phyloP scores from a whole-genome alignment of 2,797 vertebrate species.

The Rhadinocentrus ornatus region DNA sequence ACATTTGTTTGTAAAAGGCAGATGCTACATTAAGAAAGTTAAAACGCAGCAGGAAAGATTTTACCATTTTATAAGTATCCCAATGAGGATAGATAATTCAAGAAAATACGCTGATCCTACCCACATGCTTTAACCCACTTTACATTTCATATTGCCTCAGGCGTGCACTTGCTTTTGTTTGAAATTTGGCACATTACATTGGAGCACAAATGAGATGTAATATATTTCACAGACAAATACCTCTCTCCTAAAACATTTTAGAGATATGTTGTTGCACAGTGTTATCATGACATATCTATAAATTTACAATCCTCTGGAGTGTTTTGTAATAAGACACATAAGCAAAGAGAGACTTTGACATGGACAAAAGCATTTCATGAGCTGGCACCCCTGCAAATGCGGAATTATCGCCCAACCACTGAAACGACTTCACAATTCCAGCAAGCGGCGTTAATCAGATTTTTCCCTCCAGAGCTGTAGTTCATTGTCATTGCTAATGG shows the following conservation, averaged over 20 bases:
- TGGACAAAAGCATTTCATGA: conserved; percentile 69
- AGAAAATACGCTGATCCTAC: conserved; percentile 46
- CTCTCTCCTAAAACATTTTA: conserved; percentile 50
- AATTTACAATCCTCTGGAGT: conserved; percentile 57
- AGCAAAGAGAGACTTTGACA: conserved; percentile 69
- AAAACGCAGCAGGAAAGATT: conserved; percentile 51
- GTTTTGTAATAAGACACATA: conserved; percentile 63
- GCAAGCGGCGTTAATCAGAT: conserved; percentile 81
- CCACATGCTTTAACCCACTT: conserved; percentile 47
- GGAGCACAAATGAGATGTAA: conserved; percentile 65
- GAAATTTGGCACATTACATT: conserved; percentile 67
- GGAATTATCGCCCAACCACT: conserved; percentile 75
- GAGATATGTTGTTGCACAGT: conserved; percentile 43
- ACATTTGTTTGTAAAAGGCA: conserved; percentile 69
- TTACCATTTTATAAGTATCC: conserved; percentile 31
- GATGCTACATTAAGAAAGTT: conserved; percentile 51
- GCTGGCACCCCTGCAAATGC: conserved; percentile 71
- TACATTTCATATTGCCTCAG: conserved; percentile 53
- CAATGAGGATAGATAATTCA: conserved; percentile 63
- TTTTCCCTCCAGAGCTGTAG: conserved; percentile 77
- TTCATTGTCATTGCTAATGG: conserved; percentile 87
- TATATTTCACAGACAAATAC: conserved; percentile 74
- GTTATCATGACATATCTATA: conserved; percentile 57
- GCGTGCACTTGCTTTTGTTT: conserved; percentile 68
- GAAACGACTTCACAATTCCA: conserved; percentile 77